Percentiles rank a stretch among this genome's conserved stretches.
phyloP scores from a whole-genome alignment of 2,888 invertebrate genomes.

The Clanis bilineata region DNA sequence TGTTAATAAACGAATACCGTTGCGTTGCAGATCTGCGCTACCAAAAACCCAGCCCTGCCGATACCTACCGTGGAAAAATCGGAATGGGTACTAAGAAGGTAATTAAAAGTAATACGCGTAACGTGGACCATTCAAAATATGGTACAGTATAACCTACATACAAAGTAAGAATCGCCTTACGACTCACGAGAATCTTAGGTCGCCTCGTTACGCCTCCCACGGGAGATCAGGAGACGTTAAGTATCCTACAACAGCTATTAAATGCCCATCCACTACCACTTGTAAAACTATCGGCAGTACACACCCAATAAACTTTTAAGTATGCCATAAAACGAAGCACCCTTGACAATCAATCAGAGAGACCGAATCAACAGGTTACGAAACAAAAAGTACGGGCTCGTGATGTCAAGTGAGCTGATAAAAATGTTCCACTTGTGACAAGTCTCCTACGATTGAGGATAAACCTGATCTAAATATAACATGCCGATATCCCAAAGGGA shows the following conservation, averaged over 20 bases:
- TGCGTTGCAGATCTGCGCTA: too few species aligned
- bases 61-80: too few species aligned
- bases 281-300: neutral
- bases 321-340: neutral
- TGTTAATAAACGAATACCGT: too few species aligned
- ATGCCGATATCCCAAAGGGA: neutral
- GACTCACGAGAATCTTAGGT: too few species aligned
- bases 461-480: neutral
- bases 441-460: neutral
- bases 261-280: neutral
- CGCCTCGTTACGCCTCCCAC: too few species aligned
- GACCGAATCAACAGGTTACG: neutral
- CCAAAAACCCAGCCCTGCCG: too few species aligned
- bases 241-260: neutral
- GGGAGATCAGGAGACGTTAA: too few species aligned
- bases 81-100: too few species aligned
- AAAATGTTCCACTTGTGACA: neutral
- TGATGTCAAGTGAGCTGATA: neutral
- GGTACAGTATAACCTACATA: too few species aligned
- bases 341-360: slow-evolving; percentile 3
- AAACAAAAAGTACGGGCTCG: neutral
- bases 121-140: too few species aligned
- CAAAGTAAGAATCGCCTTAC: too few species aligned
- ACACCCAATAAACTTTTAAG: slow-evolving; percentile 9
- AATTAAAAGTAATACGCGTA: too few species aligned